These are phyloP conservation scores for Thyatira batis DNA, from an alignment of 2,888 invertebrate species.

Conservation along the genomic window DNA sequence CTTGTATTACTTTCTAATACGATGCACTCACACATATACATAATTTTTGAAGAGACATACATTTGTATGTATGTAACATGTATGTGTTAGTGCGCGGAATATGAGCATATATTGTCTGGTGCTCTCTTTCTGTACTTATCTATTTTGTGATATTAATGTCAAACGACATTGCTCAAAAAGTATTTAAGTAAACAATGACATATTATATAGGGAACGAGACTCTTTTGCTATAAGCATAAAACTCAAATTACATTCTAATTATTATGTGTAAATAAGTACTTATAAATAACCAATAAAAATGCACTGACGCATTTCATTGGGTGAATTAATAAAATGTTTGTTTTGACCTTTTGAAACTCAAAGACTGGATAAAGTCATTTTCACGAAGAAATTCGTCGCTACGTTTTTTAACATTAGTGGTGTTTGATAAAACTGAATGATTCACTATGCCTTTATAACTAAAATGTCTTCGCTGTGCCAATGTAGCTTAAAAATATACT, in stretches of 20 bases:
- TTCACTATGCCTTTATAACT: constrained; percentile 8
- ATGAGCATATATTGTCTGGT: neutral
- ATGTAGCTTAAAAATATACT: constrained; percentile 31
- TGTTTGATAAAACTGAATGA: neutral
- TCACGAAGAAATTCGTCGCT: neutral
- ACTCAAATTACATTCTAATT: constrained; percentile 1
- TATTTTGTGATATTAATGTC: constrained; percentile 9
- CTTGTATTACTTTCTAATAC: neutral
- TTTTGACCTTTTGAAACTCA: neutral
- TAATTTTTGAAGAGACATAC: neutral
- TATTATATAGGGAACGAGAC: constrained; percentile 2
- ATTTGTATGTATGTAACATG: neutral
- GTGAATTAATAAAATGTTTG: neutral
- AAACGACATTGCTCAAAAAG: constrained; percentile 47
- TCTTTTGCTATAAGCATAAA: neutral
- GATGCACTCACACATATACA: neutral
- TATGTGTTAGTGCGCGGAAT: neutral
- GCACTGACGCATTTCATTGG: neutral
- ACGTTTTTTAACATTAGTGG: too few relatives aligned
- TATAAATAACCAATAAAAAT: neutral
- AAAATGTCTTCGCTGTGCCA: constrained; percentile 32
- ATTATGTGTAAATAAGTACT: constrained; percentile 4
- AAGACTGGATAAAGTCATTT: constrained; percentile 1
- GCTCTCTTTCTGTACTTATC: constrained; percentile 9
- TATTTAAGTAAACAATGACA: constrained; percentile 20